Base-by-base conservation (phyloP, 2,888 invertebrate genomes). In the Chelonus formosanus region DNA sequence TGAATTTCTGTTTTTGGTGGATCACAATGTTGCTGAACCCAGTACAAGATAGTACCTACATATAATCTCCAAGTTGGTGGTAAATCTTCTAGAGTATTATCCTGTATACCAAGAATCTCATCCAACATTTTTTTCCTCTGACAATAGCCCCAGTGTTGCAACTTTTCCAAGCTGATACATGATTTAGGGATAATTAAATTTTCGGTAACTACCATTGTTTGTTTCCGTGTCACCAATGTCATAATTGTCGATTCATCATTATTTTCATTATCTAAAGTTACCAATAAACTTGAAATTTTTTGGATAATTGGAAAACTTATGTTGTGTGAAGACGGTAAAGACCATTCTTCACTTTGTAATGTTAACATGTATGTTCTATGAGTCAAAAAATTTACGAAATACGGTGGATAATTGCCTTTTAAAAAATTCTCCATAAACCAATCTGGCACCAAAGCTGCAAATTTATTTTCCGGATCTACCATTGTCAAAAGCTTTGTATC, bases 301-400 rank as follows among this genome's bases (percentile, higher is more conserved):
- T 86, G 84, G 47, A 93, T 75, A 69, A 94, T 88, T 8, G 89
- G 87, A 69, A 91, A 77, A 40, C 88, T 87, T 63, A 89, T 86
- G 5, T 86, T 76, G 73, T 89, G 89, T 5, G 90, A 87, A 69
- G 91, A 88, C 3, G 87, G 85, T 54, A 87, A 86, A 3, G 82
- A 80, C 75, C 88, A 89, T 80, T 92, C 89, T 81, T 94, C 94
- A 4, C 92, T 88, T 85, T 92, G 92, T 0, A 91, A 90, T 58
- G 87, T 86, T 72, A 89, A 90, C 68, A 92, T 88, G 75, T 90
- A 89, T 54, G 89, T 85, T 67, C 88, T 86, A 47, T 89, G 86
- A n/a, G 88, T 87, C 64, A 89, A 84, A 10, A 94, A 86, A 77
- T 94, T 91, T 35, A 93, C 88, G 74, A 92, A 89, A 67, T 87